These are phyloP conservation scores for Nyleta sp. DNA, from an alignment of 2,888 invertebrate genomes.

Conservation along the genomic window DNA sequence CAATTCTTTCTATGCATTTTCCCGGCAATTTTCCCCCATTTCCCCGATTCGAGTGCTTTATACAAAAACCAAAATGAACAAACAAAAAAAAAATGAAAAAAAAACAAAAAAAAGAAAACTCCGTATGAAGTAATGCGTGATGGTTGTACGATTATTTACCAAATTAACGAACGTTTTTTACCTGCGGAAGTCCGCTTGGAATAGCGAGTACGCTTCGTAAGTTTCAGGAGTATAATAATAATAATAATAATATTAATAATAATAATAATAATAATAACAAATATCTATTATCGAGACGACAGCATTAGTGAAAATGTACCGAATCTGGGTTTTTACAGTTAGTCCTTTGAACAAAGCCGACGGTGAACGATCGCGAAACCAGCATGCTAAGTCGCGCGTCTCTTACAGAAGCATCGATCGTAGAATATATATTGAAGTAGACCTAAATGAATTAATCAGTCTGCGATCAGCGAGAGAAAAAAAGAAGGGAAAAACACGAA, in stretches of 20 bases:
- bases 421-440: constrained; percentile 61
- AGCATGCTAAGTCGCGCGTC: constrained; percentile 36
- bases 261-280: constrained; percentile 35
- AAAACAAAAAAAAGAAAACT: too few relatives aligned
- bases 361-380: constrained; percentile 33
- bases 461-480: constrained; percentile 74
- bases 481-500: constrained; percentile 61
- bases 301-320: constrained; percentile 51
- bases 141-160: constrained; percentile 53
- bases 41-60: neutral
- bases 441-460: constrained; percentile 67
- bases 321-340: constrained; percentile 49
- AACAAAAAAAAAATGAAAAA: too few relatives aligned
- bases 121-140: constrained; percentile 47
- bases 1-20: too few relatives aligned
- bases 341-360: constrained; percentile 28
- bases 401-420: constrained; percentile 63
- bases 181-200: constrained; percentile 53
- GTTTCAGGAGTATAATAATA: constrained; percentile 46
- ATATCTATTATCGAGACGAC: constrained; percentile 45
- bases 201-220: constrained; percentile 55
- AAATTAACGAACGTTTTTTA: constrained; percentile 61
- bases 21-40: neutral
- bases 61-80: neutral
- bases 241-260: too few relatives aligned